A percentile compares a stretch with the other conserved stretches of the same genome.
These are phyloP conservation scores for Drosophila elegans DNA, from an alignment of 1,140 invertebrate species.

Conservation along the genomic window DNA sequence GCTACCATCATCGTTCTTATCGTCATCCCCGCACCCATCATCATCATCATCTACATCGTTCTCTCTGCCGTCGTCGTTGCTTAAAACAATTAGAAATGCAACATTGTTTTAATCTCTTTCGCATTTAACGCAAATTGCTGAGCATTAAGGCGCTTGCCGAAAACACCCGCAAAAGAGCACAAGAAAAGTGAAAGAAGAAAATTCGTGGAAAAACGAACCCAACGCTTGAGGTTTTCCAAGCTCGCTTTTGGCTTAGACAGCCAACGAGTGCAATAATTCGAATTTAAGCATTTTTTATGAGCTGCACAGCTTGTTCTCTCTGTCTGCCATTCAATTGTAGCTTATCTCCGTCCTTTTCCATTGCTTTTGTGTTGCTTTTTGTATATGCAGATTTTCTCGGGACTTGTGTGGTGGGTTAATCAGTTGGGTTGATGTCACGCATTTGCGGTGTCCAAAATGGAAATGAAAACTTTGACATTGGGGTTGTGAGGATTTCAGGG, in stretches of 20 bases:
- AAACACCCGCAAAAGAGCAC: constrained; percentile 57
- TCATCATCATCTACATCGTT: constrained; percentile 15
- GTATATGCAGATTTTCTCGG: constrained; percentile 28
- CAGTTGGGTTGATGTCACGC: constrained; percentile 40
- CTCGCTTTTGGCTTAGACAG: constrained; percentile 43
- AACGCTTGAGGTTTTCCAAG: constrained; percentile 38
- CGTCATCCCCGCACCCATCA: constrained; percentile 13
- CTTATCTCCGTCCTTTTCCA: constrained; percentile 10
- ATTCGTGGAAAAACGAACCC: constrained; percentile 32
- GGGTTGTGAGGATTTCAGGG: constrained; percentile 1
- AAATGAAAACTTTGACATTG: constrained; percentile 25
- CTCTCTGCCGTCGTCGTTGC: constrained; percentile 50
- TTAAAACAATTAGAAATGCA: constrained; percentile 84
- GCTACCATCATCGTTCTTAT: constrained; percentile 7
- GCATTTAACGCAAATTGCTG: constrained; percentile 82
- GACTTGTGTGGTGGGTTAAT: constrained; percentile 51
- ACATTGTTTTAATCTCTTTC: constrained; percentile 83
- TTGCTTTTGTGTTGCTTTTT: constrained; percentile 8
- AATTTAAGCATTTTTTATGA: constrained; percentile 73
- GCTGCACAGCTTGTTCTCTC: constrained; percentile 41
- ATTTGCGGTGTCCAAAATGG: constrained; percentile 34
- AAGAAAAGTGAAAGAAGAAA: constrained; percentile 32
- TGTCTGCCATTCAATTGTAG: constrained; percentile 29
- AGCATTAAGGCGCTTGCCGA: constrained; percentile 70
- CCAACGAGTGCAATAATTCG: constrained; percentile 68